Conservation (phyloP, 2,797 vertebrate species). For the Fringilla coelebs region DNA sequence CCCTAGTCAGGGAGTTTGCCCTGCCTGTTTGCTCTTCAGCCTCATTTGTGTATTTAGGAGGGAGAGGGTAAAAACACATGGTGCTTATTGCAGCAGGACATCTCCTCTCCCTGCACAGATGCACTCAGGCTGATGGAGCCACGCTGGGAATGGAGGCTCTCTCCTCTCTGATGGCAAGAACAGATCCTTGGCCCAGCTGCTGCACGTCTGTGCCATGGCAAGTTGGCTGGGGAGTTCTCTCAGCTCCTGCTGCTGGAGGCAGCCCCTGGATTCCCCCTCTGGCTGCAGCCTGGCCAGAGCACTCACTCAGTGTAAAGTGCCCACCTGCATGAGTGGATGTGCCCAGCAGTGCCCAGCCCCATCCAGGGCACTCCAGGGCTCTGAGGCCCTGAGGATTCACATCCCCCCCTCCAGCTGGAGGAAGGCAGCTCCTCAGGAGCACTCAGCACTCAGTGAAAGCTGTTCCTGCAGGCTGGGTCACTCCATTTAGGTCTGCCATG, state of each 20-base stretch:
- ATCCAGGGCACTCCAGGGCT: background rate
- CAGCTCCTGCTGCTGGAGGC: background rate
- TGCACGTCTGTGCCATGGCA: background rate
- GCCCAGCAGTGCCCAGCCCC: background rate
- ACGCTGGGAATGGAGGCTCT: accelerated
- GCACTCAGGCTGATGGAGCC: background rate
- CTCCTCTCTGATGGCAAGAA: background rate
- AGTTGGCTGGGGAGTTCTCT: background rate
- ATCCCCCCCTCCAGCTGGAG: background rate
- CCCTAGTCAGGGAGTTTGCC: background rate
- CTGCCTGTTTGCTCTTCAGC: background rate
- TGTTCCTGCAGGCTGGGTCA: background rate
- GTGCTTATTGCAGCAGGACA: background rate
- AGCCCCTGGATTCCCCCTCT: background rate
- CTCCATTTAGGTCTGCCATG: background rate
- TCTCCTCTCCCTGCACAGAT: background rate
- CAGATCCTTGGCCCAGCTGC: background rate
- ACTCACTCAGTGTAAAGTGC: background rate
- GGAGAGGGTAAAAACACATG: background rate
- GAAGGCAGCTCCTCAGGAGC: background rate
- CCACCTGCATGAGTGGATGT: accelerated
- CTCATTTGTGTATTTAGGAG: background rate
- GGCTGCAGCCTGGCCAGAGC: background rate
- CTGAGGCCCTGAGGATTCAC: background rate
- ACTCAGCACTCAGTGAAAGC: background rate